These are phyloP conservation scores for Glaucomys volans DNA, from an alignment of 2,113 vertebrate genomes.

Conservation along the genomic window DNA sequence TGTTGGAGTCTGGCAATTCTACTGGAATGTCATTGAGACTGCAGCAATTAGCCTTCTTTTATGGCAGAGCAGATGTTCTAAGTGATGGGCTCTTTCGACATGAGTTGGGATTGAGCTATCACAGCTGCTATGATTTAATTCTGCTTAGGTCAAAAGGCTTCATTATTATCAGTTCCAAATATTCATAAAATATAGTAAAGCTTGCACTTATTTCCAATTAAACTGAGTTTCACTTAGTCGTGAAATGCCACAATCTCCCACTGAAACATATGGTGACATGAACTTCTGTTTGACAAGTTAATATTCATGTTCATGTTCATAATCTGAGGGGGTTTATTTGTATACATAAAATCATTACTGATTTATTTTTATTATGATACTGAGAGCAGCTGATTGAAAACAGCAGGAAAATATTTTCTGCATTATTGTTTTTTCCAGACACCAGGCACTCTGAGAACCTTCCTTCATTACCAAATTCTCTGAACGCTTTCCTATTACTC, in stretches of 20 bases:
- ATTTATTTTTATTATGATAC: constrained; percentile 55
- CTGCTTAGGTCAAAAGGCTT: constrained; percentile 57
- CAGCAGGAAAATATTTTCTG: constrained; percentile 3
- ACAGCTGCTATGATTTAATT: constrained; percentile 68
- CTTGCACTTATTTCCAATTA: constrained; percentile 1
- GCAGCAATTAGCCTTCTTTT: constrained; percentile 30
- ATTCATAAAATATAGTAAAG: constrained; percentile 28
- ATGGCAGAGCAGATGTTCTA: constrained; percentile 58
- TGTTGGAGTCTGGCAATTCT: constrained; percentile 13
- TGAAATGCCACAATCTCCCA: not conserved
- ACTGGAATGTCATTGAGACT: not conserved
- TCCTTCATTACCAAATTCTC: not conserved
- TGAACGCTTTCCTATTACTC: not conserved
- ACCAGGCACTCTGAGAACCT: not conserved
- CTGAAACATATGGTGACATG: not conserved
- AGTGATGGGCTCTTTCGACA: constrained; percentile 49
- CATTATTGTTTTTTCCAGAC: not conserved
- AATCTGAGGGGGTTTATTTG: constrained; percentile 6
- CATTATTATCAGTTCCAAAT: constrained; percentile 39
- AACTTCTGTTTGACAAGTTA: constrained; percentile 2
- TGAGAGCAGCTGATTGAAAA: constrained; percentile 57
- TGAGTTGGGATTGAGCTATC: constrained; percentile 51
- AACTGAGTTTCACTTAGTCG: not conserved
- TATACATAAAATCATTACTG: constrained; percentile 46
- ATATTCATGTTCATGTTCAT: constrained; percentile 34